Percentiles rank a stretch among this genome's conserved stretches.
Evolutionary conservation across 1,140 invertebrate species (phyloP).

Genomic region (Sycobia sp.): DNA sequence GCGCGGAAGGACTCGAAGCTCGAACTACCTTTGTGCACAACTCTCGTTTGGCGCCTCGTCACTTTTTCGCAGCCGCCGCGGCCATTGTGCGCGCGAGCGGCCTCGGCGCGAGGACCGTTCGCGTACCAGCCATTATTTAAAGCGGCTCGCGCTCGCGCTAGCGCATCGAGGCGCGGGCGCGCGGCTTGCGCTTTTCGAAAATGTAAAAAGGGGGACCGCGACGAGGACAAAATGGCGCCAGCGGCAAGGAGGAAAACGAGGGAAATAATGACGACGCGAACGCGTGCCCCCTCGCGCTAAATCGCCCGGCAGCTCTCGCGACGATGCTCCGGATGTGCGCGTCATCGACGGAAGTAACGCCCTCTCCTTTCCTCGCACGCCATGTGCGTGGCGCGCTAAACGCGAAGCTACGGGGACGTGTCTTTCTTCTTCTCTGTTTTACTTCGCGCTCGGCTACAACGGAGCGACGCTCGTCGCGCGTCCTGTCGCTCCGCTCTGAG

Average conservation of each 20-base stretch:
- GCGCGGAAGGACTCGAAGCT: not conserved
- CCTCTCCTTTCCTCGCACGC: not conserved
- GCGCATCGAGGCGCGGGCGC: not conserved
- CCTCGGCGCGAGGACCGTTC: not conserved
- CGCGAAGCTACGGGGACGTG: no score
- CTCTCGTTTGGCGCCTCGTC: not conserved
- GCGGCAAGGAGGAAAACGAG: not conserved
- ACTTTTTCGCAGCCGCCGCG: not conserved
- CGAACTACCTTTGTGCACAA: not conserved
- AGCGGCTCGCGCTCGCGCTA: constrained; percentile 1
- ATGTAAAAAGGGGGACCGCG: not conserved
- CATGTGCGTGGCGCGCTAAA: no score
- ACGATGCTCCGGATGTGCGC: constrained; percentile 35
- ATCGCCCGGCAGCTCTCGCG: constrained; percentile 38
- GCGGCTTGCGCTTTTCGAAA: not conserved
- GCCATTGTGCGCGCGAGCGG: no score
- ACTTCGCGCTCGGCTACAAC: no score
- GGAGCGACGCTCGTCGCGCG: no score
- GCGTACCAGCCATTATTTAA: not conserved
- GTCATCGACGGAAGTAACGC: constrained; percentile 23
- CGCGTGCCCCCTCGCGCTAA: constrained; percentile 39
- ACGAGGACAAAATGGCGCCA: not conserved
- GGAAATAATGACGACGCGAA: constrained; percentile 38
- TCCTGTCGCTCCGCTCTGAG: not conserved
- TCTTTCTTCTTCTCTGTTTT: no score